phyloP scores from a whole-genome alignment of 2,888 invertebrate genomes.

The Anarsia innoxiella region DNA sequence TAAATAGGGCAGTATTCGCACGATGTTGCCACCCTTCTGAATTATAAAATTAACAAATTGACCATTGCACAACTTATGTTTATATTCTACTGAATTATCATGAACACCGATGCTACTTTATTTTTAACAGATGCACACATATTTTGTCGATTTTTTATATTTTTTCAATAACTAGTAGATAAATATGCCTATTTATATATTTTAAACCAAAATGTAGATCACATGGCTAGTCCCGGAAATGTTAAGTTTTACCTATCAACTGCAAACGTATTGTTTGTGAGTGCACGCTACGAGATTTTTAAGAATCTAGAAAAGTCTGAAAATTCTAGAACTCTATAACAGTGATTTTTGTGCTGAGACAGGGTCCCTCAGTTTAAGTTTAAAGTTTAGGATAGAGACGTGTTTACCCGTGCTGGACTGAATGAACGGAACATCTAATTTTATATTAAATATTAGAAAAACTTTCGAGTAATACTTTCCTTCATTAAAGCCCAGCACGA shows the following conservation, averaged over 20 bases:
- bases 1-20: too few relatives aligned
- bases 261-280: neutral
- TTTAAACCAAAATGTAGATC: too few relatives aligned
- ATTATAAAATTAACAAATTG: conserved; percentile 39
- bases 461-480: too few relatives aligned
- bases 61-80: conserved; percentile 46
- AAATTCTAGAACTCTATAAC: conserved; percentile 20
- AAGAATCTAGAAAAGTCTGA: conserved; percentile 21
- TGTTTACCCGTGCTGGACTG: too few relatives aligned
- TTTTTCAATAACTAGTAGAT: too few relatives aligned
- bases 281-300: conserved; percentile 20
- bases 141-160: too few relatives aligned
- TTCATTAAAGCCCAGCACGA: conserved; percentile 22
- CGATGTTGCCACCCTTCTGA: neutral
- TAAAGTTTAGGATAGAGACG: conserved; percentile 14
- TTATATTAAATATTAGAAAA: too few relatives aligned
- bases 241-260: too few relatives aligned
- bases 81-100: conserved; percentile 10
- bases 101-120: conserved; percentile 5
- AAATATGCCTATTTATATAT: too few relatives aligned
- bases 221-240: too few relatives aligned
- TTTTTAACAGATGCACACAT: too few relatives aligned
- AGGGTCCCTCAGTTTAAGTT: conserved; percentile 44
- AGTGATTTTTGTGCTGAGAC: conserved; percentile 52
- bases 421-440: too few relatives aligned